Base-by-base conservation (phyloP, 2,888 invertebrate genomes). In the Polydrusus pterygomalis region DNA sequence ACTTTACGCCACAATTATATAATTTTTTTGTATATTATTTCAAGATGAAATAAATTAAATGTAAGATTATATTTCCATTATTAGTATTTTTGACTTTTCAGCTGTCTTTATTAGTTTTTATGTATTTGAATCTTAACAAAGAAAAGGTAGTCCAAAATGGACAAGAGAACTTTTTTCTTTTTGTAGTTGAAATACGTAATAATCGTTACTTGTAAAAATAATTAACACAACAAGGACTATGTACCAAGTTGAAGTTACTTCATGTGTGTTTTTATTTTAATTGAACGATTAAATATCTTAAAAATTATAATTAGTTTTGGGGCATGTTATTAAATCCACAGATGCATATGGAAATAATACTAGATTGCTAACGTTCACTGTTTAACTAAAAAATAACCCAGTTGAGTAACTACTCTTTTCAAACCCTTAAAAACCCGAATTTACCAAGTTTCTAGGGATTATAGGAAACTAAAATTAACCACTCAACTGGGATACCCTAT, bases 121-220 rank as follows among this genome's bases (percentile, higher is more conserved):
- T 60, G 70, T 74, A 72, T 77, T 75, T 77, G 70, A 69, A 82
- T 84, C 83, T 84, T 84, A 83, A 85, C 84, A 83, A 85, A 83
- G 86, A 85, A 84, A 85, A 84, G 85, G 88, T 88, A 88, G 88
- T 88, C 88, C 87, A 88, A 88, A 88, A 79, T 88, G 87, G 88
- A 88, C 88, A 81, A 80, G 78, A 63, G 30, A 45, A 47, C 54
- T 70, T 70, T 72, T 38, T 63, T 63, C 20, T 65, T 72, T 72
- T 43, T 65, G 60, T 72, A 72, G 72, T 72, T 43, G n/a, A 63
- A 54, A 71, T 71, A 71, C 70, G 63, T 71, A 71, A 63, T 54
- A 60, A 18, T 51, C 45, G 34, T 58, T 70, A 70, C 60, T 40
- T 70, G 70, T 70, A 70, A 49, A 70, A 64, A 71, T 62, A 54